These are phyloP conservation scores for Palaemon carinicauda DNA, from an alignment of 1,140 invertebrate species.

Conservation along the genomic window DNA sequence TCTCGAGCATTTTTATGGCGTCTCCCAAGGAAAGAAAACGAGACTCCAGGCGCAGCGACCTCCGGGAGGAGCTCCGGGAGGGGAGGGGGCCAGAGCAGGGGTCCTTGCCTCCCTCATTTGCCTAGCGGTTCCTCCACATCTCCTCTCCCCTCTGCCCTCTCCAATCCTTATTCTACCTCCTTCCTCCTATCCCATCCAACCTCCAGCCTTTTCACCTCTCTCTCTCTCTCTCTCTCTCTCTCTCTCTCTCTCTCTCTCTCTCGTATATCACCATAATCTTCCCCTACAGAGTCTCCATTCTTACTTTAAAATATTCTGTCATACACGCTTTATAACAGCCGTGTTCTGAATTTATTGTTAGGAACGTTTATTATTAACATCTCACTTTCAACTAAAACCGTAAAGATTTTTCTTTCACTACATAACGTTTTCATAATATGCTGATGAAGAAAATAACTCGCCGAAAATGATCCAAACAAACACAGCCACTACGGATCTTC, in stretches of 20 bases:
- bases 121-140: conserved; percentile 22
- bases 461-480: too few species aligned
- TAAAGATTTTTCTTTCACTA: too few species aligned
- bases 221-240: conserved; percentile 38
- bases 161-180: neutral
- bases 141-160: neutral
- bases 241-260: conserved; percentile 33
- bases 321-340: too few species aligned
- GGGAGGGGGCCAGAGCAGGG: conserved; percentile 20
- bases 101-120: conserved; percentile 31
- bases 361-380: too few species aligned
- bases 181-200: neutral
- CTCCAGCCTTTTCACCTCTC: neutral
- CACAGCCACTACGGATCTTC: neutral
- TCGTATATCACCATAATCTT: neutral
- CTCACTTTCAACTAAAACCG: too few species aligned
- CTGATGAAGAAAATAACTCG: too few species aligned
- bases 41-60: conserved; percentile 39
- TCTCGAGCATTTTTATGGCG: conserved; percentile 56
- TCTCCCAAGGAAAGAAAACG: conserved; percentile 55
- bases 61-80: neutral
- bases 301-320: neutral
- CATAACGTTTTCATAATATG: too few species aligned
- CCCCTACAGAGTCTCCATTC: neutral
- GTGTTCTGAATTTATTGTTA: too few species aligned